Conservation (phyloP, 2,888 invertebrate genomes). For the Cecidostiba fungosa region DNA sequence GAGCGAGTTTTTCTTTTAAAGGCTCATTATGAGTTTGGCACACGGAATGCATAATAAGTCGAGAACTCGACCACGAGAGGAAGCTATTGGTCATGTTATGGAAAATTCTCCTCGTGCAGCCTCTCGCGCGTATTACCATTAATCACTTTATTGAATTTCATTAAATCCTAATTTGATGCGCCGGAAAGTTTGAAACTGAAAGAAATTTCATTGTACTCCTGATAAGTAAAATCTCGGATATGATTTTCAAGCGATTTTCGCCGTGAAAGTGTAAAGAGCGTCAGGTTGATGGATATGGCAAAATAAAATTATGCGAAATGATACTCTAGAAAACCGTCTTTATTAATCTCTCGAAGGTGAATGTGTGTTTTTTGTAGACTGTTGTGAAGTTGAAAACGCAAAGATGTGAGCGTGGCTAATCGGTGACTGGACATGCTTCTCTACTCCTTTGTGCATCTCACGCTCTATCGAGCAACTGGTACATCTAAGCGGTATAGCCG, state of each 20-base stretch:
- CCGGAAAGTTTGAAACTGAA: neutral
- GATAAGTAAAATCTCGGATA: neutral
- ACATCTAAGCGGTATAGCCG: neutral
- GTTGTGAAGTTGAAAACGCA: neutral
- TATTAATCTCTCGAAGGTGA: neutral
- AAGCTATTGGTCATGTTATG: constrained; percentile 27
- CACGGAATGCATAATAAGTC: constrained; percentile 46
- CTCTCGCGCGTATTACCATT: neutral
- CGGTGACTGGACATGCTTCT: neutral
- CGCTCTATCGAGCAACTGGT: neutral
- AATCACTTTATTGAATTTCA: constrained; percentile 31
- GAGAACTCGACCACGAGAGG: neutral
- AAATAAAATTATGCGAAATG: neutral
- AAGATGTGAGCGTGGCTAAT: neutral
- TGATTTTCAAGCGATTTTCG: neutral
- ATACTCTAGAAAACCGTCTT: neutral
- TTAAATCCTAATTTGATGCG: neutral
- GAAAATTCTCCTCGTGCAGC: neutral
- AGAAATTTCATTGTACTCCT: neutral
- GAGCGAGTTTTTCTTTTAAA: constrained; percentile 5
- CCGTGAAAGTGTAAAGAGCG: neutral
- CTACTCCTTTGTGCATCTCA: neutral
- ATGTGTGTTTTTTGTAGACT: neutral
- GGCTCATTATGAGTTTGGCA: constrained; percentile 32
- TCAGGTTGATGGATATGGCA: neutral